Base-by-base conservation (phyloP, 2,797 vertebrate genomes). In the Nothura maculosa region DNA sequence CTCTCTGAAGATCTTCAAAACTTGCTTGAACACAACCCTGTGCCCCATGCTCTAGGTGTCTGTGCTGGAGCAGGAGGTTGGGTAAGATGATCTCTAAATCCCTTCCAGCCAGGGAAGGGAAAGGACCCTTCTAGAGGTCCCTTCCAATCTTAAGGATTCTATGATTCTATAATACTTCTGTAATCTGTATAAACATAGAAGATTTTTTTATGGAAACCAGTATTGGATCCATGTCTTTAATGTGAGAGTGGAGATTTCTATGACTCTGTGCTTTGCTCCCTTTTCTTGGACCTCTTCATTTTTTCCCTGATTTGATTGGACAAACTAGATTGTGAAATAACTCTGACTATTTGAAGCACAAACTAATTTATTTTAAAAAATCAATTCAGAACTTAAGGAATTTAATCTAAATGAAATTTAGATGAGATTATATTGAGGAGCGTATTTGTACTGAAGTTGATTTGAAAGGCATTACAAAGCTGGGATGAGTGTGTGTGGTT, bases 331-430 rank as follows among this genome's bases (percentile, higher is more conserved):
- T 64, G 9, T 76, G 13, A 34, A 92, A 76, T 70, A 14, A 0
- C 66, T 61, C 12, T 58, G 61, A 94, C 54, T 76, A 15, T 17
- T 61, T 45, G 28, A 87, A 84, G 32, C 50, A 77, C 14, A 78
- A 87, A 86, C 9, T 20, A 52, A 90, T 77, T 64, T 73, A 50
- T 75, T 93, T 93, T 0, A 57, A 27, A 28, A 91, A 94, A 88
- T 70, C n/a, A 73, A 32, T 81, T 70, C n/a, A 80, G 42, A 89
- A 81, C 0, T 68, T 81, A 38, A 81, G 22, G 36, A 89, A 58
- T 87, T 81, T 94, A 87, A 68, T 89, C 76, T 19, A 81, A 81
- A 81, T 85, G 3, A 92, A 87, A 83, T 94, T 75, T 93, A 42
- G 24, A 81, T 43, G 36, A 62, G 50, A 91, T 89, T 94, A 80